Evolutionary conservation across 1,140 invertebrate species (phyloP), one percentile per base, ranked within the genome.

Genomic region (Caenorhabditis tropicalis): DNA sequence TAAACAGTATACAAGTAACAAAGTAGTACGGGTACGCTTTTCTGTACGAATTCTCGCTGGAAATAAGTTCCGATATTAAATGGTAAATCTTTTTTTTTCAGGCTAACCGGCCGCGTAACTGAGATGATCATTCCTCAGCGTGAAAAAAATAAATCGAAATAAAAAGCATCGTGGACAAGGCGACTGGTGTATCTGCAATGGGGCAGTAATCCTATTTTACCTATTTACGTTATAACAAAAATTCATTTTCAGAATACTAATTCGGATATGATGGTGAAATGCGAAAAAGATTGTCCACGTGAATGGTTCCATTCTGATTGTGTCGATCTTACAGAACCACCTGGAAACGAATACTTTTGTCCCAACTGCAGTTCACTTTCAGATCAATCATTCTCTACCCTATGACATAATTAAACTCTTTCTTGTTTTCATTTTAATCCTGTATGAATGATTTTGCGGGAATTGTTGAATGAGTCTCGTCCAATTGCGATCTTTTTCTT

Each of bases 221-320:
- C 7, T n/a, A n/a, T n/a, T n/a, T 82, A 58, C 24, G 33, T 31
- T 82, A 51, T 58, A 27, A 29, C 51, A 24, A 31, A 29, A 19
- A 36, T 36, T 36, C 12, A 1, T 10, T 46, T 46, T 10, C 36
- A 74, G 65, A 74, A 74, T 46, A 43, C n/a, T 6, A 43, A 74
- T 74, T 74, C 65, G 36, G 65, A 43, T 6, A 70, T 43, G 43
- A 82, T 82, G 82, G 48, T 82, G 29, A 43, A 24, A 31, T 82
- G 82, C 24, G 82, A 82, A 2, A 70, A 29, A 19, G 31, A 65
- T 58, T 82, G 81, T 46, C 81, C 0, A 3, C n/a, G 21, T 7
- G 9, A 82, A 51, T 82, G 82, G 82, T 82, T 70, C 43, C 82
- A 82, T 49, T 49, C 74, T 29, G 58, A 48, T 31, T 82, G 82